Base-by-base conservation (phyloP, 2,888 invertebrate species). In the Cerastoderma edule region DNA sequence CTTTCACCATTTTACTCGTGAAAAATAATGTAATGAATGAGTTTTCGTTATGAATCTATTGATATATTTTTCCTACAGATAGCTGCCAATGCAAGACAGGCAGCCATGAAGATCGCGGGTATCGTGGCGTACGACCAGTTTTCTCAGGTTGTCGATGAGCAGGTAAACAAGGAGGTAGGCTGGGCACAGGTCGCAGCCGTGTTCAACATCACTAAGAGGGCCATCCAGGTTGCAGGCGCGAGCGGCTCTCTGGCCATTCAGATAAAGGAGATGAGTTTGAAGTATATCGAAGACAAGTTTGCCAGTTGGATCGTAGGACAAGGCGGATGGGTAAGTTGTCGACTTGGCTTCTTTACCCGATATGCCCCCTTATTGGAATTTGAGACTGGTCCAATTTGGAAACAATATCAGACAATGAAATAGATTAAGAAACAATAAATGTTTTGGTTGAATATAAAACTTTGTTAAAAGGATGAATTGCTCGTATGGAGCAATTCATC, bases 231-330 rank as follows among this genome's bases (percentile, higher is more conserved):
- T 57, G 91, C 89, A 0, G 92, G 92, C 5, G 86, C 83, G 1
- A 88, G 90, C 5, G 87, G 90, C 0, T 87, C 89, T 0, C 77
- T 87, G 16, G 91, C 91, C 22, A 50, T 84, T 32, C 86, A 87
- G 73, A 88, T 90, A 56, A 92, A 91, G 71, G 92, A 92, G 67
- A 87, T 88, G 80, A 90, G 90, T 27, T 75, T 91, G 57, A 87
- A 83, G 32, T 92, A 91, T 75, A 88, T 92, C 46, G 91, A 88
- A 69, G 91, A 92, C 73, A 88, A 84, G 56, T 91, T 89, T 83
- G 91, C 92, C n/a, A 79, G 82, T 19, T 92, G 91, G 91, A 90
- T 92, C 67, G 87, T 91, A 2, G 89, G 88, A 10, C 89, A 91
- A 69, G 92, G 92, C 39, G 92, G 92, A 63, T 92, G 91, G 92